A percentile compares a stretch with the other conserved stretches of the same genome.
Conservation (phyloP, 2,113 vertebrate species). For the Porphyrio hochstetteri region DNA sequence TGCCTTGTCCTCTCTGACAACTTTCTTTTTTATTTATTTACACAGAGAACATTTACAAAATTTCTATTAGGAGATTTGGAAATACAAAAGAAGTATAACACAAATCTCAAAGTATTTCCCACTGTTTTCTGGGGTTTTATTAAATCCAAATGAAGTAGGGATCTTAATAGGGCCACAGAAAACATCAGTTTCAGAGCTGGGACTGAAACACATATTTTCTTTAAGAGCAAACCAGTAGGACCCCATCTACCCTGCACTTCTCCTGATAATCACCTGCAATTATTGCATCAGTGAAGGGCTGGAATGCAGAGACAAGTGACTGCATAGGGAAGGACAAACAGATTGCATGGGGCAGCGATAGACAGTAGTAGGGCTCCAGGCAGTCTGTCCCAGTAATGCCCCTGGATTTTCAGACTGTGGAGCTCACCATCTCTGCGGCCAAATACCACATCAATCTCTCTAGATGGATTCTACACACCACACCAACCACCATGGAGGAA, state of each 20-base stretch:
- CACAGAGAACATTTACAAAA: background rate
- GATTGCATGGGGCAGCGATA: background rate
- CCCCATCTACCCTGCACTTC: background rate
- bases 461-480: no score
- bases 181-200: background rate
- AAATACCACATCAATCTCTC: background rate
- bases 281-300: background rate
- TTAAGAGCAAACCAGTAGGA: background rate
- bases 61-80: background rate
- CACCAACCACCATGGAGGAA: background rate
- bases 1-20: background rate
- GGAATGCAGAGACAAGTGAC: background rate
- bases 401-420: background rate
- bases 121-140: background rate
- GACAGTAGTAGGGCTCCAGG: background rate
- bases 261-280: background rate
- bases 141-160: background rate
- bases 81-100: background rate
- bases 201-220: background rate
- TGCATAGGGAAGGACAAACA: background rate
- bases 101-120: background rate
- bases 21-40: background rate
- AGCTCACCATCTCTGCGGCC: background rate
- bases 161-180: background rate
- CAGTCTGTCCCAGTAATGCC: background rate